Base-by-base conservation (phyloP, 1,140 invertebrate genomes). In the Cardiocondyla obscurior region DNA sequence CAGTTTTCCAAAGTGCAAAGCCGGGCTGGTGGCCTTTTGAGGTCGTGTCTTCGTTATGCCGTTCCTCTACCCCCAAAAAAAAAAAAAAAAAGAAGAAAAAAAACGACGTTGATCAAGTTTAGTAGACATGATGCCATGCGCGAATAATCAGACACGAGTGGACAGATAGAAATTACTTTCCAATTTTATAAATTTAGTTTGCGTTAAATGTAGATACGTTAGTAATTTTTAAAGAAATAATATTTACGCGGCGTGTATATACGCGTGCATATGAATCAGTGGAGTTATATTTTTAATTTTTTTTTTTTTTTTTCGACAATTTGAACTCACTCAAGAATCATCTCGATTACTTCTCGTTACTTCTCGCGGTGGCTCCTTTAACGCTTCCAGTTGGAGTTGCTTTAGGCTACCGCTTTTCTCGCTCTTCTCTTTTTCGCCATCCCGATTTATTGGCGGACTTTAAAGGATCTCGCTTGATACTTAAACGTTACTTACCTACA, bases 1-100 rank as follows among this genome's bases (percentile, higher is more conserved):
- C 86, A 87, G 86, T 82, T 88, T 87, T 65, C 85, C 85, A 88
- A 88, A 88, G 51, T 46, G 65, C 25, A 51, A 60, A 60, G n/a
- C 30, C 25, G 12, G 16, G 4, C n/a, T 22, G 19, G 25, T 44
- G 22, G 83, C n/a, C n/a, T 57, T 57, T 70, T 83, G 44, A 69
- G 14, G 12, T 25, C 36, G 4, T 14, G 74, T 72, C 36, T 70
- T 76, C 33, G 19, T 51, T 51, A 70, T 19, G 36, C 36, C 44
- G 12, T 10, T 51, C 19, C 12, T 36, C 3, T 49, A 25, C 30
- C 10, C 6, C n/a, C 33, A 39, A 62, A 51, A 67, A 67, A 51
- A 39, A 62, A 51, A 67, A 67, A 51, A n/a, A n/a, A n/a, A n/a
- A n/a, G n/a, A n/a, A n/a, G n/a, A n/a, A n/a, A 39, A 62, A 51